phyloP scores from a whole-genome alignment of 2,113 vertebrate genomes.

The Sialia sialis region DNA sequence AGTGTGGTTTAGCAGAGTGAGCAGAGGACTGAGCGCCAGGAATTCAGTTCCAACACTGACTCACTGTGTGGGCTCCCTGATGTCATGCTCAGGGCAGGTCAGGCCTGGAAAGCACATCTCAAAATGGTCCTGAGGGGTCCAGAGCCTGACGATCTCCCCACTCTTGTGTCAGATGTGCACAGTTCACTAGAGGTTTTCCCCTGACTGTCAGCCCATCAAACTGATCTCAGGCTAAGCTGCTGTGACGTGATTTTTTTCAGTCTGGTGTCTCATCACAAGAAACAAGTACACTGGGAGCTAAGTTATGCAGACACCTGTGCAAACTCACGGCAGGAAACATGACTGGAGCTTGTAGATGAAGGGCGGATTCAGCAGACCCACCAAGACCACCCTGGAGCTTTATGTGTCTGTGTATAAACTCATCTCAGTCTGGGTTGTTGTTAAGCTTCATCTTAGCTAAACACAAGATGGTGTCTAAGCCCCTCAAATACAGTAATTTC shows the following conservation, averaged over 20 bases:
- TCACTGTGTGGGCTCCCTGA: slow-evolving; percentile 42
- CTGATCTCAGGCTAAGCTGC: background rate
- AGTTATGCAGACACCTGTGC: slow-evolving; percentile 38
- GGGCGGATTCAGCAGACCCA: background rate
- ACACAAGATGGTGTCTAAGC: background rate
- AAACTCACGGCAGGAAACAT: slow-evolving; percentile 9
- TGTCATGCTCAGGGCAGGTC: slow-evolving; percentile 22
- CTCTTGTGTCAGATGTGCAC: background rate
- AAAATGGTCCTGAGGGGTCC: background rate
- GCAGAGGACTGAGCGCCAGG: background rate
- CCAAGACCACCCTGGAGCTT: slow-evolving; percentile 30
- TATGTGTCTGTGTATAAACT: background rate
- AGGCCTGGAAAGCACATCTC: slow-evolving; percentile 21
- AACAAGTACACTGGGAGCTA: background rate
- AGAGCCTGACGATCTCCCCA: background rate
- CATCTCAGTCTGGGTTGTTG: background rate
- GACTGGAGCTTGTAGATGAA: background rate
- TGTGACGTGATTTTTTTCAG: background rate
- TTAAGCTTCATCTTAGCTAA: background rate
- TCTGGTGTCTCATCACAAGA: background rate
- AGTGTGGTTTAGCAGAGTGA: slow-evolving; percentile 43
- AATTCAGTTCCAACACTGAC: background rate
- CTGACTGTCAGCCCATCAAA: background rate
- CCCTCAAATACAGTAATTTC: too few species aligned
- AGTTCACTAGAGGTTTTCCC: background rate